phyloP scores from a whole-genome alignment of 2,888 invertebrate species.

The Autographa gamma region DNA sequence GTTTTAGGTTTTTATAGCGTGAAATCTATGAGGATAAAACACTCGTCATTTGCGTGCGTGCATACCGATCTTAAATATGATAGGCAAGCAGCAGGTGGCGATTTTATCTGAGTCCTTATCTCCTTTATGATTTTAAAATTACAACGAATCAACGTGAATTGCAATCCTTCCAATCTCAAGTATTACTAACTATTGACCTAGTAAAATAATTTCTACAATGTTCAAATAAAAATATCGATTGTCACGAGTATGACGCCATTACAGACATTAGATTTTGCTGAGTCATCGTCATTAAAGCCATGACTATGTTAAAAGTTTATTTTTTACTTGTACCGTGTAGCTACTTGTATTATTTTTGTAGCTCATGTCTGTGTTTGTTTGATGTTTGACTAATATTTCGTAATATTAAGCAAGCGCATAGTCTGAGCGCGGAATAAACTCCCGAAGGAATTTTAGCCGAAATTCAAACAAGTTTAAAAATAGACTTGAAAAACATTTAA shows the following conservation, averaged over 20 bases:
- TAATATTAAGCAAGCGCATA: background rate
- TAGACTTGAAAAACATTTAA: background rate
- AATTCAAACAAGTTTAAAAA: background rate
- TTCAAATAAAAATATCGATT: conserved; percentile 36
- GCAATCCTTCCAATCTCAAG: background rate
- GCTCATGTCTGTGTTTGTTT: conserved; percentile 17
- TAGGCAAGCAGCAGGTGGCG: background rate
- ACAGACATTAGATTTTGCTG: conserved; percentile 28
- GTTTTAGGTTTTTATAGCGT: too few species aligned
- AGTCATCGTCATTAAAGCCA: conserved; percentile 34
- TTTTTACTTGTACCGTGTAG: conserved; percentile 14
- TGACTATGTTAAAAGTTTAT: conserved; percentile 25
- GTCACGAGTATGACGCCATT: conserved; percentile 31
- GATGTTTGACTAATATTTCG: background rate
- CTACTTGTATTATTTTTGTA: conserved; percentile 8
- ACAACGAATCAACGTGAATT: background rate
- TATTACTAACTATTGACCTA: conserved; percentile 2
- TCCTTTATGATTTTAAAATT: background rate
- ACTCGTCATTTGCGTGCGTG: background rate
- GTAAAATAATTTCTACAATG: background rate
- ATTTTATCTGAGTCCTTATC: background rate
- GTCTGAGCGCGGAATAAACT: too few species aligned
- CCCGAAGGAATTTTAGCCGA: too few species aligned
- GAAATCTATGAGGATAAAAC: background rate
- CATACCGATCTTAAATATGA: background rate